Evolutionary conservation across 2,888 invertebrate species (phyloP).

Genomic region (Drosophila suboccidentalis): DNA sequence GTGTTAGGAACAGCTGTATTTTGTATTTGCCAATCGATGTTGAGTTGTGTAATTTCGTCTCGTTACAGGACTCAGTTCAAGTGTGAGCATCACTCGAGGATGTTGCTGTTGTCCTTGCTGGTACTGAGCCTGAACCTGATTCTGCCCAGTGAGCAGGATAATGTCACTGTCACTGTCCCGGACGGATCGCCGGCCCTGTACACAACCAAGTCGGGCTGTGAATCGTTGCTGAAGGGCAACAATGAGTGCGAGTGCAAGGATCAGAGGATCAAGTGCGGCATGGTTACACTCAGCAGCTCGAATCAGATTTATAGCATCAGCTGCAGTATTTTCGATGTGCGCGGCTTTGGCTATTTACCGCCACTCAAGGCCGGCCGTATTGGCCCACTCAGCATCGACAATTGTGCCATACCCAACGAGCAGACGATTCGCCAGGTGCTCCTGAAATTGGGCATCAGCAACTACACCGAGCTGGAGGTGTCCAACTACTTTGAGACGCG

Average conservation of each 20-base stretch:
- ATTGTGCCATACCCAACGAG: constrained; percentile 67
- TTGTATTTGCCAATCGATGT: constrained; percentile 13
- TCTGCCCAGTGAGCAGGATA: constrained; percentile 41
- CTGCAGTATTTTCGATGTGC: constrained; percentile 64
- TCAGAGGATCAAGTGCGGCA: constrained; percentile 69
- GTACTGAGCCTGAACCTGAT: constrained; percentile 8
- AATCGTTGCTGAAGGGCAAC: constrained; percentile 55
- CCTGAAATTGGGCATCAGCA: constrained; percentile 56
- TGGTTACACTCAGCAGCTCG: constrained; percentile 59
- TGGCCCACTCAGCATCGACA: constrained; percentile 49
- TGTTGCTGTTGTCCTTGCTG: constrained; percentile 51
- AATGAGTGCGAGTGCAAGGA: constrained; percentile 68
- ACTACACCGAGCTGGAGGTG: constrained; percentile 63
- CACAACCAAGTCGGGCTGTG: constrained; percentile 61
- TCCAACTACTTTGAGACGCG: constrained; percentile 65
- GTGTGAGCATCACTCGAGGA: constrained; percentile 31
- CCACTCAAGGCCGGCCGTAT: constrained; percentile 61
- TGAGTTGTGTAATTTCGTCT: constrained; percentile 13
- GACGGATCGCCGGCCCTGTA: constrained; percentile 37
- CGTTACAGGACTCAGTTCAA: constrained; percentile 52
- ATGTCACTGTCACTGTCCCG: constrained; percentile 39
- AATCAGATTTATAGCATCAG: constrained; percentile 52
- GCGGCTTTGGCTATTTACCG: constrained; percentile 67
- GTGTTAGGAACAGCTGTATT: constrained; percentile 24
- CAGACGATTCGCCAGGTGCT: constrained; percentile 56